A percentile compares a stretch with the other conserved stretches of the same genome.
Conservation (phyloP, 1,140 invertebrate genomes). For the Antheraea mylitta region DNA sequence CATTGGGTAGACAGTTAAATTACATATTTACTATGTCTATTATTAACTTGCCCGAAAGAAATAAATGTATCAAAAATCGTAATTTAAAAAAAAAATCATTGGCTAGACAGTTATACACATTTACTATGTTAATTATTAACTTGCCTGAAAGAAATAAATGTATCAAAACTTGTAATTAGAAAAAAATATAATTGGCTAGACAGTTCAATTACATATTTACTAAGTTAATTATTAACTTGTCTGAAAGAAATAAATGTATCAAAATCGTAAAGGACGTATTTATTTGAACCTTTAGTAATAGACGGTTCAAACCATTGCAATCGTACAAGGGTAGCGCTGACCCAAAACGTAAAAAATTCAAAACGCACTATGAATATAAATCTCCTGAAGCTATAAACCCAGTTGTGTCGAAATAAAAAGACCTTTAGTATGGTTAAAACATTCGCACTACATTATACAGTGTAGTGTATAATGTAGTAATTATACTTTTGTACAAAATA, state of each 20-base stretch:
- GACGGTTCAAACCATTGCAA: not conserved
- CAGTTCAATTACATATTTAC: too few species aligned
- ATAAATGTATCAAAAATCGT: not conserved
- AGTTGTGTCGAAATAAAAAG: conserved; percentile 26
- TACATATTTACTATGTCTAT: too few species aligned
- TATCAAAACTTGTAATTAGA: not conserved
- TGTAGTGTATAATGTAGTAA: too few species aligned
- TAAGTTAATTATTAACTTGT: too few species aligned
- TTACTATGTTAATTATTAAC: too few species aligned
- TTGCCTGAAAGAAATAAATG: not conserved
- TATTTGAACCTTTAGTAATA: not conserved
- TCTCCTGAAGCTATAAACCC: conserved; percentile 35
- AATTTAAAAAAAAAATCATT: not conserved
- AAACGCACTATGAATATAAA: conserved; percentile 44
- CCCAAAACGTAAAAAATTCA: conserved; percentile 40
- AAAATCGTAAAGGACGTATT: not conserved
- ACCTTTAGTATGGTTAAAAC: conserved; percentile 23
- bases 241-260: not conserved
- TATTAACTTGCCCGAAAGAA: not conserved
- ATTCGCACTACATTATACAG: not conserved
- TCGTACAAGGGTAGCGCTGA: conserved; percentile 12
- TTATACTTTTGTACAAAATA: not conserved
- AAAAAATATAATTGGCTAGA: too few species aligned
- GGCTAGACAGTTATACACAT: too few species aligned
- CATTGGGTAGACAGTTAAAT: too few species aligned